Evolutionary conservation across 2,888 invertebrate species (phyloP), one percentile per base, ranked within the genome.

Genomic region (Athetis lepigone): DNA sequence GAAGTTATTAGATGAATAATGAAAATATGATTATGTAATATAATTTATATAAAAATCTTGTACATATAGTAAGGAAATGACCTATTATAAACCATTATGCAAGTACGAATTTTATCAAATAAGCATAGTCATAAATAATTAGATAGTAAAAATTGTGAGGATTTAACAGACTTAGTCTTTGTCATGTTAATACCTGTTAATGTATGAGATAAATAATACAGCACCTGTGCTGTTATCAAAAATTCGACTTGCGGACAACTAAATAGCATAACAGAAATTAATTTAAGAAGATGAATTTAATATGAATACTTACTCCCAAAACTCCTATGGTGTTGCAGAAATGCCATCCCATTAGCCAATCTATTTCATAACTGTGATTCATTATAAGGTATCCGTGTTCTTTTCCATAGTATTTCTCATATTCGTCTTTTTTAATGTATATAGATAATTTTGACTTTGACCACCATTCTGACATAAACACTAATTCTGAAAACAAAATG

Each of bases 381-480:
- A 99, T 98, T 52, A 99, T 95, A 50, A 98, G 96, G 83, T 98
- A 96, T 9, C 97, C 97, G 94, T 99, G 98, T 87, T 99, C 99
- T 81, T 97, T 97, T 23, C 98, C 98, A 89, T 96, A 97, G 90
- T 96, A 97, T 84, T 97, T 97, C 5, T 97, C 96, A 86, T 97
- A 96, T 83, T 97, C 97, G 68, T 97, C 96, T 81, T 96, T 97
- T 80, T 98, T 97, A 75, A 97, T 96, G 83, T 98, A 98, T 23
- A 98, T 90, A 58, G 96, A 93, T 76, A 98, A 89, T 75, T 96
- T 96, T 47, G 97, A 96, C 37, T 96, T 96, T 45, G 98, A 96
- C 98, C 99, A 99, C 98, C 99, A 99, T 95, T 99, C 98, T 63
- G 97, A 97, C 92, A 99, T 95, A 90, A 98, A 98, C 62, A 98